These are phyloP conservation scores for Agapostemon virescens DNA, from an alignment of 2,888 invertebrate genomes.

Conservation along the genomic window DNA sequence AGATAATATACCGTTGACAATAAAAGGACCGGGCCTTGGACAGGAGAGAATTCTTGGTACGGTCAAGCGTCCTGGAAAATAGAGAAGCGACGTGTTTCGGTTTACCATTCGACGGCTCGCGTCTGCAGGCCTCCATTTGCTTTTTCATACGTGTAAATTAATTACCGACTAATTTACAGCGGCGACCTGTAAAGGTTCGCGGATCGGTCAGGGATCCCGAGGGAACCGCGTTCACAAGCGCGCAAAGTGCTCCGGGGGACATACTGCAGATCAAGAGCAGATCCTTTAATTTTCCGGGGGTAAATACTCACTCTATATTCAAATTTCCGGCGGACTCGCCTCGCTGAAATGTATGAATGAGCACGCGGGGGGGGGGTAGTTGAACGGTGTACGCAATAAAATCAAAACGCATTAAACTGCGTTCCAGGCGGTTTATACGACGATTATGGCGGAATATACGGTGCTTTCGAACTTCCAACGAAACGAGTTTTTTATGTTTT, in stretches of 20 bases:
- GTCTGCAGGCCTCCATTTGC: not conserved
- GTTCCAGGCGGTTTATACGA: not conserved
- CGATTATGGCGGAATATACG: not conserved
- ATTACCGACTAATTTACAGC: not conserved
- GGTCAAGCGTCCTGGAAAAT: constrained; percentile 17
- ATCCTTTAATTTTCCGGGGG: constrained; percentile 34
- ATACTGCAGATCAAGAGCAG: constrained; percentile 17
- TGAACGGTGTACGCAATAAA: constrained; percentile 14
- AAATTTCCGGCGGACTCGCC: constrained; percentile 11
- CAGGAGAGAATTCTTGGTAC: constrained; percentile 19
- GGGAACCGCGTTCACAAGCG: not conserved
- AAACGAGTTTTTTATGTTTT: too few relatives aligned
- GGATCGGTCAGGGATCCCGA: not conserved
- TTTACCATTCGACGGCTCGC: not conserved
- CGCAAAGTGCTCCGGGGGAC: not conserved
- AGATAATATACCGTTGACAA: constrained; percentile 28
- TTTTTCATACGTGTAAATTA: constrained; percentile 7
- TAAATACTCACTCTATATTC: constrained; percentile 40
- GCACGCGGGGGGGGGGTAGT: not conserved
- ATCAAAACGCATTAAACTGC: constrained; percentile 3
- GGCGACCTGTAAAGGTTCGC: not conserved
- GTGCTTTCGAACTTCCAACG: not conserved
- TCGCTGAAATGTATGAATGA: not conserved
- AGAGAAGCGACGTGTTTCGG: not conserved
- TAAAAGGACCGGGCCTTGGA: not conserved